phyloP scores from a whole-genome alignment of 2,113 vertebrate genomes.

The Chaetorhynchus papuensis region DNA sequence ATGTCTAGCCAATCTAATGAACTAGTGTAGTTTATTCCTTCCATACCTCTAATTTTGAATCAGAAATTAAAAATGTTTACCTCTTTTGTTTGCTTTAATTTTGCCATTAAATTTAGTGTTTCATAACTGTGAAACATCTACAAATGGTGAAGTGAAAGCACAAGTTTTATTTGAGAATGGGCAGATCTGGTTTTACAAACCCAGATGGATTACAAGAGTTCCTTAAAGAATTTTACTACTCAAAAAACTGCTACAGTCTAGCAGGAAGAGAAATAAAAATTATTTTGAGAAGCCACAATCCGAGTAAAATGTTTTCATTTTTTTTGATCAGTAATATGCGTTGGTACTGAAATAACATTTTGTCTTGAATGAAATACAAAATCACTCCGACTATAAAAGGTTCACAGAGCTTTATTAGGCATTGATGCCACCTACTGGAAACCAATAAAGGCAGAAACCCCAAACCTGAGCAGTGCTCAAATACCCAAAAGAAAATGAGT shows the following conservation, averaged over 20 bases:
- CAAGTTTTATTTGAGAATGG: neutral
- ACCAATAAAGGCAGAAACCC: neutral
- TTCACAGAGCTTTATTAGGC: neutral
- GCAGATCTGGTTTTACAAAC: neutral
- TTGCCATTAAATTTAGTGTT: neutral
- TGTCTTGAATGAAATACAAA: neutral
- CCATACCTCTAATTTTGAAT: neutral
- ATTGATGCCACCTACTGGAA: constrained; percentile 21
- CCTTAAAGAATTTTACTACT: neutral
- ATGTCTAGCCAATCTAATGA: neutral
- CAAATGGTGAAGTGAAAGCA: neutral
- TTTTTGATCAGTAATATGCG: neutral
- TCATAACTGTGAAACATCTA: neutral
- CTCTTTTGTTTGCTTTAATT: neutral
- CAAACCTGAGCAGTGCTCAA: neutral
- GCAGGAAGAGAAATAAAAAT: neutral
- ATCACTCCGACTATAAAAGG: neutral
- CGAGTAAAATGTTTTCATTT: neutral
- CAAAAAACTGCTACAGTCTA: neutral
- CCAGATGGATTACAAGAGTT: neutral
- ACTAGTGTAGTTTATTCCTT: neutral
- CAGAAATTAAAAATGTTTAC: neutral
- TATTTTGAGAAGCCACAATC: neutral
- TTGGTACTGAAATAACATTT: neutral
- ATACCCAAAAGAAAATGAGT: neutral